phyloP scores from a whole-genome alignment of 1,140 invertebrate species.

The Conopomorpha cramerella region DNA sequence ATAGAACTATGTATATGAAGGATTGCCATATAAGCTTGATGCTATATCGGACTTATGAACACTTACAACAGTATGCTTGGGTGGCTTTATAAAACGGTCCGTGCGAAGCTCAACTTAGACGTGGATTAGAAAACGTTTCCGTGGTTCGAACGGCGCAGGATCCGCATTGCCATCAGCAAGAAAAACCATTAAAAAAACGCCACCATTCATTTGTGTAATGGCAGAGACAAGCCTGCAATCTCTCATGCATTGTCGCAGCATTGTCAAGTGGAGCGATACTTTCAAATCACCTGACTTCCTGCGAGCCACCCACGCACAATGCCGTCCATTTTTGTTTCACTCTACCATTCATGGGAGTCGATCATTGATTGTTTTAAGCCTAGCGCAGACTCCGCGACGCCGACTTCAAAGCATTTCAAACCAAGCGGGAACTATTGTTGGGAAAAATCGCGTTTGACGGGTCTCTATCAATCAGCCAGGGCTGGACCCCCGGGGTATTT shows the following conservation, averaged over 20 bases:
- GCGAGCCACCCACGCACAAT: conserved; percentile 25
- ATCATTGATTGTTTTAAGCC: conserved; percentile 56
- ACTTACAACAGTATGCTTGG: no score
- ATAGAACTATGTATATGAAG: no score
- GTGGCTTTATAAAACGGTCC: no score
- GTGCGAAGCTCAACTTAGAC: no score
- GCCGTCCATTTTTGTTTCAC: conserved; percentile 43
- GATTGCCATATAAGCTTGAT: no score
- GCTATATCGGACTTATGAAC: no score
- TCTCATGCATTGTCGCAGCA: conserved; percentile 2
- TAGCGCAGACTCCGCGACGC: conserved; percentile 43
- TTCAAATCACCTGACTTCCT: conserved; percentile 37
- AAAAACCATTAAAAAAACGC: no score
- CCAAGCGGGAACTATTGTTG: conserved; percentile 27
- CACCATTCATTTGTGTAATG: conserved; percentile 1
- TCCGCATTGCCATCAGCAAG: no score
- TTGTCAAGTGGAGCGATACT: conserved; percentile 5
- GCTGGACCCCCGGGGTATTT: conserved; percentile 49
- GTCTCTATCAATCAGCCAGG: conserved; percentile 50
- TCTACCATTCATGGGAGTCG: conserved; percentile 43
- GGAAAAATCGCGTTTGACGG: conserved; percentile 26
- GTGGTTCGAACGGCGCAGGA: no score
- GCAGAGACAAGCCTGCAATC: conserved; percentile 5
- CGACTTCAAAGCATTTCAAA: conserved; percentile 28
- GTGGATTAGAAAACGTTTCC: no score